Evolutionary conservation across 2,113 vertebrate genomes (phyloP).

Genomic region (Malurus melanocephalus): DNA sequence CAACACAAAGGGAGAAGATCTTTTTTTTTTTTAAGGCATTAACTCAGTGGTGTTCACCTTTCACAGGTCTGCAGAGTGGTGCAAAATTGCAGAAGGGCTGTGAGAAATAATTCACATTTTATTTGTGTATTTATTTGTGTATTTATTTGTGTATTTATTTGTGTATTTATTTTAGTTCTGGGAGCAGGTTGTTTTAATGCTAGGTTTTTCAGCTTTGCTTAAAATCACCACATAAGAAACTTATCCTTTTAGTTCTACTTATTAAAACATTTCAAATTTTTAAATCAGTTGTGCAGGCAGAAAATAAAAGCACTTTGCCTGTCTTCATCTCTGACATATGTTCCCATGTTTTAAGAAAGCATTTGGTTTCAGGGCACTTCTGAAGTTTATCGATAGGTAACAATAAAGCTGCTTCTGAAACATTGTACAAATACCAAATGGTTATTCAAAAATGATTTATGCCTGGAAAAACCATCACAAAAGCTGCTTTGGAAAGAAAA

Average conservation of each 20-base stretch:
- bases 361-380: slow-evolving; percentile 50
- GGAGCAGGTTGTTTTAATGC: background rate
- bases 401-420: slow-evolving; percentile 47
- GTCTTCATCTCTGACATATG: slow-evolving; percentile 23
- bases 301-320: slow-evolving; percentile 1
- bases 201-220: background rate
- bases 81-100: background rate
- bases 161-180: background rate
- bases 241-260: slow-evolving; percentile 4
- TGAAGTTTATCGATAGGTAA: slow-evolving; percentile 43
- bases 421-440: slow-evolving; percentile 21
- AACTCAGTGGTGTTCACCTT: background rate
- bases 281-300: background rate
- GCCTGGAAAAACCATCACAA: slow-evolving; percentile 38
- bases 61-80: background rate
- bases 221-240: background rate
- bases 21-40: background rate
- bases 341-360: slow-evolving; percentile 23
- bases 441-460: slow-evolving; percentile 63
- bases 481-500: slow-evolving; percentile 43
- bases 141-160: background rate
- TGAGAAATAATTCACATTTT: background rate
- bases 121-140: background rate
- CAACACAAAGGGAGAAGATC: background rate
- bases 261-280: background rate